A percentile compares a stretch with the other conserved stretches of the same genome.
Evolutionary conservation across 2,797 vertebrate species (phyloP).

Genomic region (Anolis apletophallus): DNA sequence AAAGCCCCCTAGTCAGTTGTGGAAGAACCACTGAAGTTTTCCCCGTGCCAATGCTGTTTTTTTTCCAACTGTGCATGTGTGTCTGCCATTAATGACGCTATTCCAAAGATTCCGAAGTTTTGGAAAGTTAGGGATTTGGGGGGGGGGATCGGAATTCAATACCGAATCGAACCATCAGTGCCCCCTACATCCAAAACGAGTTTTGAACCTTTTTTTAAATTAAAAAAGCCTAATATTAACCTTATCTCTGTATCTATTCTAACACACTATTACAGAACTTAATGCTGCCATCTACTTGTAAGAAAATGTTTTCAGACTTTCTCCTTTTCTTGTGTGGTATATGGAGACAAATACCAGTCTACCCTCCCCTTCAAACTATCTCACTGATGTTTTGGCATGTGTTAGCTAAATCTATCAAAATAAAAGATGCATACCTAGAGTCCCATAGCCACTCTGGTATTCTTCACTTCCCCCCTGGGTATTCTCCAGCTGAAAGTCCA

Average conservation of each 20-base stretch:
- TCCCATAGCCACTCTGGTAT: background rate
- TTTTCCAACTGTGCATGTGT: no score
- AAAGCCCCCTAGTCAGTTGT: no score
- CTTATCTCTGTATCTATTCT: background rate
- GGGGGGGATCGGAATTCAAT: no score
- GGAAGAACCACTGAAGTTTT: no score
- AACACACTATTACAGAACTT: background rate
- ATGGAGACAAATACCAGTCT: background rate
- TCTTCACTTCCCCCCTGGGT: conserved; percentile 2
- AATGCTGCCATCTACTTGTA: background rate
- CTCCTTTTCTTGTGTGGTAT: background rate
- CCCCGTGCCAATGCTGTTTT: no score
- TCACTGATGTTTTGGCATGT: background rate
- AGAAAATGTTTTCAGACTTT: background rate
- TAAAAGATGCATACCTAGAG: background rate
- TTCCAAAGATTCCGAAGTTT: no score
- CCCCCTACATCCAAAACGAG: no score
- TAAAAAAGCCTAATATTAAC: no score
- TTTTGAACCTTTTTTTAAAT: no score
- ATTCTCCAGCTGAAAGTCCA: background rate
- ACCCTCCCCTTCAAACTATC: background rate
- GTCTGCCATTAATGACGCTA: no score
- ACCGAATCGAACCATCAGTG: no score
- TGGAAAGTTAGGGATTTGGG: no score
- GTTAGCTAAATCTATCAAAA: conserved; percentile 25